Evolutionary conservation across 1,140 invertebrate genomes (phyloP), one percentile per base, ranked within the genome.

Genomic region (Drosophila tani): DNA sequence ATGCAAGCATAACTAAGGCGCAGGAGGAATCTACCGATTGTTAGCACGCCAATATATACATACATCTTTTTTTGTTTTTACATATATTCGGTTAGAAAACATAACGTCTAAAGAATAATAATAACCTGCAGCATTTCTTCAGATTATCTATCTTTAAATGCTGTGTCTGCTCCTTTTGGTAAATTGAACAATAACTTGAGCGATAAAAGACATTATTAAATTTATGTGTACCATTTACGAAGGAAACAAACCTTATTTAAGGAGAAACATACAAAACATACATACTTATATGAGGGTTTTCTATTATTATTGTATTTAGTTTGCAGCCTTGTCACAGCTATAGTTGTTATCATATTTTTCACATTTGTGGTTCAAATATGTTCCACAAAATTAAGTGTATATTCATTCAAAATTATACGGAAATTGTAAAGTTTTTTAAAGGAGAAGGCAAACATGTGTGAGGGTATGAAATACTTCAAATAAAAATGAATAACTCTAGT

Each of bases 11-110:
- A 68, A 60, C 59, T 11, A 77, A 43, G 29, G 32, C 49, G 29
- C 38, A 43, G 19, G 45, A 38, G 27, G 57, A 73, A 63, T 69
- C 64, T 32, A 78, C 64, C 29, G 55, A 78, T 60, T 78, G 64
- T 78, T 78, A 78, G 56, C 65, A 50, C 35, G 53, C 53, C 35
- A 19, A 40, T n/a, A 15, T 24, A 56, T 24, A 14, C 51, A 55
- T 55, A 38, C 32, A 43, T 43, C 12, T 43, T 43, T 43, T 11
- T 32, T 50, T 38, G 32, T 38, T 53, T 38, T 21, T 40, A 41
- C 40, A 41, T 41, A 41, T 41, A 38, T 56, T 40, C 38, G 19
- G 53, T 40, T 56, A 40, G 14, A 56, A 56, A 40, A 15, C 51
- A 55, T 55, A 40, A 56, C 53, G 19, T 56, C 53, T 56, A 56